phyloP scores from a whole-genome alignment of 2,113 vertebrate species.

The Eurystomus gularis region DNA sequence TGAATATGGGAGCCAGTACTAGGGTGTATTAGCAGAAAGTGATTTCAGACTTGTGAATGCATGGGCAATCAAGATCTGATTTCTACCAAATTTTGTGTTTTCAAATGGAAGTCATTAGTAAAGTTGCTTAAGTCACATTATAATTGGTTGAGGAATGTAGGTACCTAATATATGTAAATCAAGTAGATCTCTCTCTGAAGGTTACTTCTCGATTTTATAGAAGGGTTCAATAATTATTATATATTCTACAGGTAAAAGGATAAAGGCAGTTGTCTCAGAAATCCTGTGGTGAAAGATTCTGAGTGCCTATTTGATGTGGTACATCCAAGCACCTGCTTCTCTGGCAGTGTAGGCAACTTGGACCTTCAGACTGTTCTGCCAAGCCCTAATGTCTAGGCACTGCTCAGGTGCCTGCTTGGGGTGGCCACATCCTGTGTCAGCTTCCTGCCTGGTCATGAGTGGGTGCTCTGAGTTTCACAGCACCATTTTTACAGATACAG shows the following conservation, averaged over 20 bases:
- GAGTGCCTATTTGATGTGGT: rapidly evolving
- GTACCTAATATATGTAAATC: neutral
- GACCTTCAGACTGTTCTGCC: neutral
- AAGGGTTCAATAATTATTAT: neutral
- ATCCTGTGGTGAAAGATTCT: neutral
- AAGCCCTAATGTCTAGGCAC: neutral
- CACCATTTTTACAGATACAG: neutral
- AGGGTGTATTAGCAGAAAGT: neutral
- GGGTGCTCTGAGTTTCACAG: neutral
- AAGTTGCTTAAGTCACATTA: neutral
- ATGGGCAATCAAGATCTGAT: neutral
- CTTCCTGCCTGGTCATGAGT: neutral
- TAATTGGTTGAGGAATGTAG: neutral
- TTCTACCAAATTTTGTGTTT: neutral
- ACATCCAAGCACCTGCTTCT: neutral
- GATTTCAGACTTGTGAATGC: neutral
- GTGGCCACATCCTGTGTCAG: neutral
- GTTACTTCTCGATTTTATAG: neutral
- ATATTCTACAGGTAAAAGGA: neutral
- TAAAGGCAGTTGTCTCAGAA: neutral
- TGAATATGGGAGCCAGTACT: neutral
- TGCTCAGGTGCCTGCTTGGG: neutral
- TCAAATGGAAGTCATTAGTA: neutral
- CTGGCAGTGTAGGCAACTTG: neutral
- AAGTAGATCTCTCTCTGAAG: neutral